Evolutionary conservation across 2,113 vertebrate genomes (phyloP).

Genomic region (Plectropomus leopardus): DNA sequence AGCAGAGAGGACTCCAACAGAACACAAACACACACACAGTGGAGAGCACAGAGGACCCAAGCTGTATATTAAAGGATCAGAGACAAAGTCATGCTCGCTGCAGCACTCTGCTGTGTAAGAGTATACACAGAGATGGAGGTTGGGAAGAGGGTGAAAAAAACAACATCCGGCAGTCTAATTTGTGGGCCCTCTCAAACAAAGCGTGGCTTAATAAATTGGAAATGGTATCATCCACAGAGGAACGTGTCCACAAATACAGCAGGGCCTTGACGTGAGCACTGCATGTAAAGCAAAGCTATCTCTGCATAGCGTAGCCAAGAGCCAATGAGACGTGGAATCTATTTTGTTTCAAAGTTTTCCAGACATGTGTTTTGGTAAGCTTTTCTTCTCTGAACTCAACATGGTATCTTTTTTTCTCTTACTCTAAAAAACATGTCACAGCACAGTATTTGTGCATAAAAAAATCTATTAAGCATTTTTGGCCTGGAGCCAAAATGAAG

Average conservation of each 20-base stretch:
- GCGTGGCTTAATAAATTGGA: conserved; percentile 79
- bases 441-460: not conserved
- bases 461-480: conserved; percentile 6
- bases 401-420: not conserved
- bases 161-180: conserved; percentile 74
- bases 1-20: conserved; percentile 34
- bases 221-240: conserved; percentile 75
- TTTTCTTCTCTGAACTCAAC: not conserved
- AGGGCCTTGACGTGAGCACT: conserved; percentile 33
- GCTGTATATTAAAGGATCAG: conserved; percentile 72
- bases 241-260: conserved; percentile 54
- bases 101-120: conserved; percentile 54
- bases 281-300: conserved; percentile 49
- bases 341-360: conserved; percentile 32
- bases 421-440: not conserved
- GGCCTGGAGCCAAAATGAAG: not conserved
- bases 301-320: conserved; percentile 31
- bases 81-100: conserved; percentile 73
- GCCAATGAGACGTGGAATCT: conserved; percentile 68
- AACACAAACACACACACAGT: conserved; percentile 29
- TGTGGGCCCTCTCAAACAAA: conserved; percentile 75
- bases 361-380: not conserved
- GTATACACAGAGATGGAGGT: conserved; percentile 42
- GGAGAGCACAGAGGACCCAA: conserved; percentile 41
- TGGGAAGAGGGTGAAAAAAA: conserved; percentile 26